Evolutionary conservation across 30 jellyfish, hydroid and myxozoan genomes (phyloP).

Genomic region (Hydra vulgaris): DNA sequence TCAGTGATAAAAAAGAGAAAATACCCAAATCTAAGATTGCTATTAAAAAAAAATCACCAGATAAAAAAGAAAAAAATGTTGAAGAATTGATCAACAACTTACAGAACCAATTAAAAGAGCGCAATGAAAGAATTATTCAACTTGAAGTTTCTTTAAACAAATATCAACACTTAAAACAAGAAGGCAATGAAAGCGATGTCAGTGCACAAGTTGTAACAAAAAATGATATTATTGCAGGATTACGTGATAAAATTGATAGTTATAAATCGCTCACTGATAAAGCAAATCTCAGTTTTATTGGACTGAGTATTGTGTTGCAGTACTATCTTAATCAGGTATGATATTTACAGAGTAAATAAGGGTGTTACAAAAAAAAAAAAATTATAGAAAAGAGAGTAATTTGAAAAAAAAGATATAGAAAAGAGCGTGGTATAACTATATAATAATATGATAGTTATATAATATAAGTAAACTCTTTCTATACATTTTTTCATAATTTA

Average conservation of each 20-base stretch:
- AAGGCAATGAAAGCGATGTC: neutral
- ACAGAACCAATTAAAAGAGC: slow-evolving; percentile 29
- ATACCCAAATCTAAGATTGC: slow-evolving; percentile 14
- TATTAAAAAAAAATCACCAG: slow-evolving; percentile 1
- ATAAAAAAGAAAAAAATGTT: slow-evolving; percentile 2
- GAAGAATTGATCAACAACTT: slow-evolving; percentile 14
- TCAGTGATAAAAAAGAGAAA: neutral
- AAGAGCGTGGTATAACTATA: too few species aligned
- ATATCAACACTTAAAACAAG: neutral
- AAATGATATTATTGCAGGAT: slow-evolving; percentile 5
- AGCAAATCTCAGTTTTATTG: slow-evolving; percentile 51
- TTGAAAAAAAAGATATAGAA: too few species aligned
- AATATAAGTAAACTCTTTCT: too few species aligned
- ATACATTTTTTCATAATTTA: too few species aligned
- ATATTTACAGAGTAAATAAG: neutral
- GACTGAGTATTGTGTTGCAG: slow-evolving; percentile 55
- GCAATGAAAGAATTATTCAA: slow-evolving; percentile 33
- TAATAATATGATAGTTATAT: too few species aligned
- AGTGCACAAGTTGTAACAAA: neutral
- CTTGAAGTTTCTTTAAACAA: slow-evolving; percentile 31
- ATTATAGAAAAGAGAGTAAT: too few species aligned
- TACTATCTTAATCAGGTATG: slow-evolving; percentile 49
- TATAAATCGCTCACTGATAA: slow-evolving; percentile 4
- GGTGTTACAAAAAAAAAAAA: too few species aligned
- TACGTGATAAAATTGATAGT: neutral